Conservation (phyloP, 2,797 vertebrate species). For the Capromys pilorides region DNA sequence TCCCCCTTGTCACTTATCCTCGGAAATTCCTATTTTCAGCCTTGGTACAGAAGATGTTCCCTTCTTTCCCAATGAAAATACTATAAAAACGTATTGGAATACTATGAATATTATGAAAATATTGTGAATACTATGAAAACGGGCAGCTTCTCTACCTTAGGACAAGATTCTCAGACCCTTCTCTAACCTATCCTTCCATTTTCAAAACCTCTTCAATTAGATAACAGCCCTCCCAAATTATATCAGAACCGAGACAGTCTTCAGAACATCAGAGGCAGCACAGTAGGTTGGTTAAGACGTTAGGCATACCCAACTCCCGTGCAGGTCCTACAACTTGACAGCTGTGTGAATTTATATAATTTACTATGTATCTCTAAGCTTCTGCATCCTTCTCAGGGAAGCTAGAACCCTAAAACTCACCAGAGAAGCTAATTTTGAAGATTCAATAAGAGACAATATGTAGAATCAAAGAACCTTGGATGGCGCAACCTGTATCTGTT, state of each 20-base stretch:
- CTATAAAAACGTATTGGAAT: neutral
- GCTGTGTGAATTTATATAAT: neutral
- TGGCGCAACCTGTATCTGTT: neutral
- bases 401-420: neutral
- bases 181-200: neutral
- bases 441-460: neutral
- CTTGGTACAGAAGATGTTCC: neutral
- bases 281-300: neutral
- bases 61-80: neutral
- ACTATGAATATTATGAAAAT: neutral
- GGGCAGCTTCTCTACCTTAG: neutral
- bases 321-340: neutral
- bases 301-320: neutral
- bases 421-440: neutral
- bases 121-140: neutral
- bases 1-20: neutral
- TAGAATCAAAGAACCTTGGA: neutral
- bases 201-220: neutral
- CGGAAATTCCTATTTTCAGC: neutral
- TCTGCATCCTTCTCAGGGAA: constrained; percentile 18
- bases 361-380: neutral
- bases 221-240: neutral
- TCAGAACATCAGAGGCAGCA: neutral
- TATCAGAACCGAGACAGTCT: neutral
- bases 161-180: neutral